Conservation (phyloP, 2,888 invertebrate genomes). For the Elegia similella region DNA sequence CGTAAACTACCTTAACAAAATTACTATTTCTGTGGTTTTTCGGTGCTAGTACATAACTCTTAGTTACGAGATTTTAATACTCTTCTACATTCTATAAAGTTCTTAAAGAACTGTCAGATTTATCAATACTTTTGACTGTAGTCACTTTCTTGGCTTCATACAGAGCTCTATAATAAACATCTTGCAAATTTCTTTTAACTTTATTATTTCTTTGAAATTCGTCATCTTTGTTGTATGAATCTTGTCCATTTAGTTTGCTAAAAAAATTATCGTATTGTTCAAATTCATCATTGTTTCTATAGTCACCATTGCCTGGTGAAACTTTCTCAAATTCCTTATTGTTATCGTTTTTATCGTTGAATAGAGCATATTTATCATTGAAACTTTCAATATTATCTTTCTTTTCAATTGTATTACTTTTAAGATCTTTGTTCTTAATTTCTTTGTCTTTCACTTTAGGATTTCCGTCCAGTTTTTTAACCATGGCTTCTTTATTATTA, state of each 20-base stretch:
- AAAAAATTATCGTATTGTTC: background rate
- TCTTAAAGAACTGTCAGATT: background rate
- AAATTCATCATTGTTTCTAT: background rate
- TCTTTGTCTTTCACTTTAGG: background rate
- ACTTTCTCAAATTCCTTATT: background rate
- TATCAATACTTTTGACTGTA: slow-evolving; percentile 26
- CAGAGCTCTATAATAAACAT: slow-evolving; percentile 49
- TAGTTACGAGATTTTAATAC: no score
- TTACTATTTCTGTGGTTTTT: no score
- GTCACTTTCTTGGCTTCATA: slow-evolving; percentile 43
- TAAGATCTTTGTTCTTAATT: background rate
- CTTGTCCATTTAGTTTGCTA: background rate
- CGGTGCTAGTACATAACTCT: no score
- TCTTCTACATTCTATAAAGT: no score
- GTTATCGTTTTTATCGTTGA: background rate
- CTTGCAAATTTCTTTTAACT: slow-evolving; percentile 41
- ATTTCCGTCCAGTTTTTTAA: background rate
- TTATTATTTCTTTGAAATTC: slow-evolving; percentile 28
- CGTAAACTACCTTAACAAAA: no score
- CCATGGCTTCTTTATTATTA: background rate
- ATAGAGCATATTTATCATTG: no score
- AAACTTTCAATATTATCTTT: no score
- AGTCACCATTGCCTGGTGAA: background rate
- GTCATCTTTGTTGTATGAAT: background rate
- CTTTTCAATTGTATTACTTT: no score